phyloP scores from a whole-genome alignment of 2,888 invertebrate species.

The Sinotaia quadrata region DNA sequence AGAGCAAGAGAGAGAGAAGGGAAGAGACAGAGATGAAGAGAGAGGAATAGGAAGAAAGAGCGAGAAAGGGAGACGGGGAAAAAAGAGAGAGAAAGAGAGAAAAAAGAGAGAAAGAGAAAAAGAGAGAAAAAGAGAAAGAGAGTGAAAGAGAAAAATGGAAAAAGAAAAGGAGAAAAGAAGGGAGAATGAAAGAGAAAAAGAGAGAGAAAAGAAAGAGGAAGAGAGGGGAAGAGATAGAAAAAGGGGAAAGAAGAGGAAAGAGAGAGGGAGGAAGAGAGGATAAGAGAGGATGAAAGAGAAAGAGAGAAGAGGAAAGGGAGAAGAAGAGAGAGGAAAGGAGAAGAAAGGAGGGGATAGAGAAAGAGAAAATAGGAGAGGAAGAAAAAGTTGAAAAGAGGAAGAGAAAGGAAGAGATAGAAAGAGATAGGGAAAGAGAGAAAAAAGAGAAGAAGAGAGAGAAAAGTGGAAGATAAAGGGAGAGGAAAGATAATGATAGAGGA shows the following conservation, averaged over 20 bases:
- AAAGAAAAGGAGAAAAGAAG: background rate
- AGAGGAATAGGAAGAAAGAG: background rate
- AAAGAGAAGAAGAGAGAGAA: background rate
- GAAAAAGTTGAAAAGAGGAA: background rate
- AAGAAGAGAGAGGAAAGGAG: background rate
- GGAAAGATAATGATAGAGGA: background rate
- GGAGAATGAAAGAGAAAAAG: background rate
- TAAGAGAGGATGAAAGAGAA: background rate
- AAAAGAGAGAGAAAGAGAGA: background rate
- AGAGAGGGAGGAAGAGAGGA: background rate
- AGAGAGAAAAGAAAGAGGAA: conserved; percentile 2
- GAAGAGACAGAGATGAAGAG: background rate
- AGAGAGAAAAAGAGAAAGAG: background rate
- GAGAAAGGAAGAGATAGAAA: background rate
- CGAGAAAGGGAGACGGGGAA: background rate
- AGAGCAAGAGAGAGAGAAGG: background rate
- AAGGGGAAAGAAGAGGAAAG: background rate
- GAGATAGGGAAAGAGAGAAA: background rate
- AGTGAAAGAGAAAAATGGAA: background rate
- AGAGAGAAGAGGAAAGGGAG: background rate
- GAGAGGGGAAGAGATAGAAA: background rate
- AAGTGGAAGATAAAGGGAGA: background rate
- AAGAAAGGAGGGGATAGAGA: too few species aligned
- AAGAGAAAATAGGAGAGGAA: background rate
- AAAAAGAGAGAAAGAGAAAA: background rate